Base-by-base conservation (phyloP, 1,140 invertebrate species). In the Ostrea denselamellosa region DNA sequence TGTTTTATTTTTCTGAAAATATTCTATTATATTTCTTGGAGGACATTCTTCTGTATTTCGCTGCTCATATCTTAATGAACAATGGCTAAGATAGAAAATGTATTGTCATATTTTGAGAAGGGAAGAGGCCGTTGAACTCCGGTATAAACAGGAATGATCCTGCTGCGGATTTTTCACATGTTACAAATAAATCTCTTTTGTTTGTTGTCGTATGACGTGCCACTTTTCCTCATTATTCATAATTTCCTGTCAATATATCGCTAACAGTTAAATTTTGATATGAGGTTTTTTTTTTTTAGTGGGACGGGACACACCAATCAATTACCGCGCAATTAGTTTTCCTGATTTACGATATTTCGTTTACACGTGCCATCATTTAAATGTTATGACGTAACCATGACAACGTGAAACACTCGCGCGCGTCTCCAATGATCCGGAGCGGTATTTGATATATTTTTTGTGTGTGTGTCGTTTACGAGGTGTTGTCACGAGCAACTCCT, bases 211-310 rank as follows among this genome's bases (percentile, higher is more conserved):
- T 22, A 19, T 68, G 65, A 71, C 68, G 68, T 71, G 28, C 12
- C 10, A 10, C 12, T 71, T 71, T 71, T 28, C 7, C 28, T 71
- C 68, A 25, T 71, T 71, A 28, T 71, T 71, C 68, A 71, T 71
- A 71, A 71, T 71, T 71, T 71, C 68, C 68, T 71, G 68, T 71
- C 68, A 71, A 71, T 71, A 71, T 71, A 25, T 71, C 28, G 68
- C 68, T 22, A 71, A 28, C 68, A 71, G 68, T 71, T 25, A 25
- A 71, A 71, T 28, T 71, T 71, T 71, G 22, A 71, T 22, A 71
- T 71, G 22, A 34, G 22, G 68, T 0, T 4, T 0, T 3, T 58
- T 68, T 68, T 71, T 34, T 10, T 8, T 34, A 71, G 22, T 22
- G 68, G 68, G 25, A 71, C 68, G 8, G 68, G 22, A 12, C 22